phyloP scores from a whole-genome alignment of 2,113 vertebrate genomes.

The Oreamnos americanus region DNA sequence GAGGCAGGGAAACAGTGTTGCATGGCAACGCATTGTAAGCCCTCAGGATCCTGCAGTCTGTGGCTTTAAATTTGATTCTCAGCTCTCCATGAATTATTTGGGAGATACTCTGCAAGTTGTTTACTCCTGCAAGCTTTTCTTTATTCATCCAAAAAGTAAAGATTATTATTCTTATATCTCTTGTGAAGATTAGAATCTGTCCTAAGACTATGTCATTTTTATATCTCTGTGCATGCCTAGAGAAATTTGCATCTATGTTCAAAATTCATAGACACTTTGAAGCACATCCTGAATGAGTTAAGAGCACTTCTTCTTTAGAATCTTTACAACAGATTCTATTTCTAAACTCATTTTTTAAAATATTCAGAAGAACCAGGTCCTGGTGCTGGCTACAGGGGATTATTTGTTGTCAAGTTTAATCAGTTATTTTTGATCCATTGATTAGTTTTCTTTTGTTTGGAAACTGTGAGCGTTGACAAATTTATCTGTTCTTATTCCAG shows the following conservation, averaged over 20 bases:
- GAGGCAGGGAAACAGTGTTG: background rate
- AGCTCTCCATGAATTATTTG: background rate
- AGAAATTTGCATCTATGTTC: background rate
- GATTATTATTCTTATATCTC: background rate
- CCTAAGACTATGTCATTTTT: background rate
- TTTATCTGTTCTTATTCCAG: slow-evolving; percentile 57
- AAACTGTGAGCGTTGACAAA: slow-evolving; percentile 33
- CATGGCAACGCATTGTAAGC: background rate
- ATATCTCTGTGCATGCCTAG: background rate
- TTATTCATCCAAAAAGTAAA: background rate
- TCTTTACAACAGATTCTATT: background rate
- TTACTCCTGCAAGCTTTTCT: background rate
- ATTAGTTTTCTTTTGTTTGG: slow-evolving; percentile 45
- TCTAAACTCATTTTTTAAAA: background rate
- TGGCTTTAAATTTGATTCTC: background rate
- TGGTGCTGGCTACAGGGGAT: background rate
- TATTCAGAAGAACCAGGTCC: background rate
- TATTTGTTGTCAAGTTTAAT: slow-evolving; percentile 44
- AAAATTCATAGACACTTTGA: background rate
- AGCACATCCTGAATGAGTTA: background rate
- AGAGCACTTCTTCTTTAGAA: background rate
- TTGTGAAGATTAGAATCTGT: background rate
- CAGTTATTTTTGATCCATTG: slow-evolving; percentile 23
- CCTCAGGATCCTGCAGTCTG: background rate
- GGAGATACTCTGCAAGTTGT: background rate